These are phyloP conservation scores for Electrona antarctica DNA, from an alignment of 2,113 vertebrate species.

Conservation along the genomic window DNA sequence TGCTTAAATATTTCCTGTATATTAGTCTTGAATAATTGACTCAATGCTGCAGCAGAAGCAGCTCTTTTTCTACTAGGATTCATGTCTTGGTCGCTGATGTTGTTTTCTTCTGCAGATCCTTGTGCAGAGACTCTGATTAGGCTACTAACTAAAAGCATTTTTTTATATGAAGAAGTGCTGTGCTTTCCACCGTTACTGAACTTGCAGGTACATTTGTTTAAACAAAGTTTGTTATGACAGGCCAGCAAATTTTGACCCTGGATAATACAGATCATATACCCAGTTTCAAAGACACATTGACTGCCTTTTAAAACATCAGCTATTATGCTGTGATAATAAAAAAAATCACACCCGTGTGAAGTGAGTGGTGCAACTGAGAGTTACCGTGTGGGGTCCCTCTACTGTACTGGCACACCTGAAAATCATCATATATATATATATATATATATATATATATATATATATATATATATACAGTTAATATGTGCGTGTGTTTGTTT, in stretches of 20 bases:
- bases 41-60: neutral
- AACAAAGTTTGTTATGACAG: neutral
- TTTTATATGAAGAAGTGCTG: slow-evolving; percentile 33
- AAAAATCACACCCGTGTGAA: no score
- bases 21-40: neutral
- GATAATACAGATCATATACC: neutral
- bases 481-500: no score
- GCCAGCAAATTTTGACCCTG: neutral
- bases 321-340: no score
- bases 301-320: no score
- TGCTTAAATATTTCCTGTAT: no score
- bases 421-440: no score
- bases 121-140: slow-evolving; percentile 26
- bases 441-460: no score
- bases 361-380: no score
- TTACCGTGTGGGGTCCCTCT: no score
- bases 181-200: slow-evolving; percentile 29
- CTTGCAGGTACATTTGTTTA: slow-evolving; percentile 47
- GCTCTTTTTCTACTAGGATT: neutral
- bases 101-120: slow-evolving; percentile 44
- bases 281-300: no score
- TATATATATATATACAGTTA: no score
- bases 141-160: slow-evolving; percentile 22
- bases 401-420: no score
- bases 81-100: neutral